Evolutionary conservation across 2,113 vertebrate genomes (phyloP), one percentile per base, ranked within the genome.

Genomic region (Phalacrocorax carbo): DNA sequence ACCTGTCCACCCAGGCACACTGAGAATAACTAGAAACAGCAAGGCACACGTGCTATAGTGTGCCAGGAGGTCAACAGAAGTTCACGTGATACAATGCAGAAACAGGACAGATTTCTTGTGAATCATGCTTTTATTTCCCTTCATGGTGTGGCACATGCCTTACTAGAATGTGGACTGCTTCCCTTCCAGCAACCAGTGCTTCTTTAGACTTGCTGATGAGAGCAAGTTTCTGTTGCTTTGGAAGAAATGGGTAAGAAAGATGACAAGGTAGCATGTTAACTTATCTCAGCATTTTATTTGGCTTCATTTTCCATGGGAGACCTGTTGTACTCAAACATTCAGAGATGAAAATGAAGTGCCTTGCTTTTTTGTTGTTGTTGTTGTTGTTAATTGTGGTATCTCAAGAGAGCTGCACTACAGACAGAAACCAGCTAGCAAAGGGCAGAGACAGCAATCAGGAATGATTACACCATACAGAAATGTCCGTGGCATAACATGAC

Each of bases 401-500:
- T 70, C 5, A 32, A 81, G 19, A 70, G 40, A 51, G 20, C 15
- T 85, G 54, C 54, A 70, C 70, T 55, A 19, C 84, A 97, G 91
- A 94, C 49, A 94, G 84, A 93, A 96, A 60, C 54, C 86, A 93
- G 82, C 36, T 79, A 80, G 92, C 44, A 88, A 94, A 90, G 70
- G 84, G 69, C 92, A 96, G 73, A 96, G 85, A 78, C 75, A 86
- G 51, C 52, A 94, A 95, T 91, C 89, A 78, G 61, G 73, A 96
- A 92, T 89, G 90, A 93, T 96, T 88, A 66, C 60, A 91, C 65
- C 82, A 90, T 92, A 90, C 69, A 95, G 96, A 96, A 96, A 96
- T 95, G 83, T 61, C 80, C 94, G 92, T 97, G 95, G 94, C 71
- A 95, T 94, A 97, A 88, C 81, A 85, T 94, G 93, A 96, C 95